Percentiles rank a stretch among this genome's conserved stretches.
These are phyloP conservation scores for Siniperca knerii DNA, from an alignment of 2,113 vertebrate species.

Conservation along the genomic window DNA sequence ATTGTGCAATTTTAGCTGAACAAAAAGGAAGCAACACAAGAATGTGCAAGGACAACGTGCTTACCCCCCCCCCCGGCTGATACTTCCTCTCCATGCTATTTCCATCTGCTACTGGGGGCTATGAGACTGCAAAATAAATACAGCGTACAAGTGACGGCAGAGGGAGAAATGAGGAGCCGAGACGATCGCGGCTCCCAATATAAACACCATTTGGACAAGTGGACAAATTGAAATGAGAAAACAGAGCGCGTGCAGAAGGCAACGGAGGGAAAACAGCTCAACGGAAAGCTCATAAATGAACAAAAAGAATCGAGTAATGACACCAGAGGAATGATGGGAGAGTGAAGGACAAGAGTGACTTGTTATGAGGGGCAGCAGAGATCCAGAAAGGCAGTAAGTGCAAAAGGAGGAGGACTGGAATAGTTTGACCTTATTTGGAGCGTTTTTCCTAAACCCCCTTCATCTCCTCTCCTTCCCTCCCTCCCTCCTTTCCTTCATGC, in stretches of 20 bases:
- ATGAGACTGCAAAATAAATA: slow-evolving; percentile 76
- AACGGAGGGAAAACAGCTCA: background rate
- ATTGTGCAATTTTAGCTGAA: slow-evolving; percentile 65
- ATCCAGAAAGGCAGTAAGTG: slow-evolving; percentile 22
- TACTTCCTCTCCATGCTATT: slow-evolving; percentile 79
- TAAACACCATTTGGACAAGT: slow-evolving; percentile 62
- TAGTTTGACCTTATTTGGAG: slow-evolving; percentile 86
- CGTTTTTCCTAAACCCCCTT: slow-evolving; percentile 61
- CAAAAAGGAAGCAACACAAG: slow-evolving; percentile 65
- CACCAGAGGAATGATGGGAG: background rate
- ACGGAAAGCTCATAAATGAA: background rate
- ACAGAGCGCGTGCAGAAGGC: background rate
- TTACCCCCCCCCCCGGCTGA: slow-evolving; percentile 33
- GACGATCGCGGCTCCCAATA: slow-evolving; percentile 11
- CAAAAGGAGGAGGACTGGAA: slow-evolving; percentile 71
- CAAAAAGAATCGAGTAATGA: background rate
- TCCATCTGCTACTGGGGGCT: slow-evolving; percentile 86
- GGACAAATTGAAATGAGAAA: background rate
- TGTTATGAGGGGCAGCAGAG: slow-evolving; percentile 16
- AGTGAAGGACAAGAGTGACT: slow-evolving; percentile 8
- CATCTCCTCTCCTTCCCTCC: slow-evolving; percentile 43
- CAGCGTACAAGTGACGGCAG: slow-evolving; percentile 27
- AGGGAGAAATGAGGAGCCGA: slow-evolving; percentile 32
- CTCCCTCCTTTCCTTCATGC: slow-evolving; percentile 18
- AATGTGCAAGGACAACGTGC: slow-evolving; percentile 51